A percentile compares a stretch with the other conserved stretches of the same genome.
Conservation (phyloP, 2,797 vertebrate genomes). For the Natrix natrix region DNA sequence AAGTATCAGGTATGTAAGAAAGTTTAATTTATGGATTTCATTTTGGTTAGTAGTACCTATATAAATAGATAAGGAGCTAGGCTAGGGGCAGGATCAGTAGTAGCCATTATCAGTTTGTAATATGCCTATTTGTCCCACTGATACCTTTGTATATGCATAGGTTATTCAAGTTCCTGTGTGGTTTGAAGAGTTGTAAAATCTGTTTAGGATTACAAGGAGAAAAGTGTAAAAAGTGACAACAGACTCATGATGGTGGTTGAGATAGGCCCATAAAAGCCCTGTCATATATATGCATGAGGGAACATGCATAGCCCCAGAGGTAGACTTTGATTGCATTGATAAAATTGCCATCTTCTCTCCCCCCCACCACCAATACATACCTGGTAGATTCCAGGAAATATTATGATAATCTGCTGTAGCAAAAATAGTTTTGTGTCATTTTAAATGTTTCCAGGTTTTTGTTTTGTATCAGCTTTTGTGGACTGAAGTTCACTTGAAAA, state of each 20-base stretch:
- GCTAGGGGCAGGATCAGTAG: background rate
- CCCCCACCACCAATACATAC: background rate
- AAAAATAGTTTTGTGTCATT: background rate
- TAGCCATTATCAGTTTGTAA: background rate
- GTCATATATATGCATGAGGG: background rate
- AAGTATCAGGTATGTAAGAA: constrained; percentile 90
- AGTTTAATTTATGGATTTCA: background rate
- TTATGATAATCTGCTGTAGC: background rate
- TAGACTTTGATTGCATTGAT: background rate
- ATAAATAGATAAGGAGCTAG: background rate
- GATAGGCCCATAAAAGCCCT: background rate
- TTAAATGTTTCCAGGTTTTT: background rate
- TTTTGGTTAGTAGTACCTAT: background rate
- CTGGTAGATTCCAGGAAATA: background rate
- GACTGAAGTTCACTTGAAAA: background rate
- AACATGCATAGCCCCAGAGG: background rate
- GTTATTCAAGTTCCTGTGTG: background rate
- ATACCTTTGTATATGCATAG: background rate
- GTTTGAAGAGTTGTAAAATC: background rate
- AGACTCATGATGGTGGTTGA: background rate
- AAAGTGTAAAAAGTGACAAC: background rate
- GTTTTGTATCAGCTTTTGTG: background rate
- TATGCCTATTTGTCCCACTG: background rate
- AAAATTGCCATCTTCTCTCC: background rate
- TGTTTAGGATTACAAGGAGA: background rate